These are phyloP conservation scores for Thereva nobilitata DNA, from an alignment of 2,888 invertebrate species.

Conservation along the genomic window DNA sequence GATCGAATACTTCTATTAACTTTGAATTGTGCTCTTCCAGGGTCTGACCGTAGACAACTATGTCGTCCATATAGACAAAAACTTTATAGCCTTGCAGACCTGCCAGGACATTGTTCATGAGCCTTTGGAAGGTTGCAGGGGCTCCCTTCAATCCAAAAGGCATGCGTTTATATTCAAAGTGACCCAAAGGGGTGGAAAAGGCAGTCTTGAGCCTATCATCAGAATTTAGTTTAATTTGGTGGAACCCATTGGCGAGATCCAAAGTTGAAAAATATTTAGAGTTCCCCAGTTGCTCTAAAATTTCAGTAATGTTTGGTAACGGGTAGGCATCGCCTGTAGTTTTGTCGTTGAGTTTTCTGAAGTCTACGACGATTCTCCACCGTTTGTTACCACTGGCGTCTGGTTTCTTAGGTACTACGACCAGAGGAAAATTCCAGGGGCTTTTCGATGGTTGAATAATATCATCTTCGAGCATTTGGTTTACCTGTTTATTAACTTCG, in stretches of 20 bases:
- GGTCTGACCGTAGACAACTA: slow-evolving; percentile 47
- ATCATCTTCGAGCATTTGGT: slow-evolving; percentile 45
- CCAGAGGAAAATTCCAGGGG: slow-evolving; percentile 37
- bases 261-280: slow-evolving; percentile 52
- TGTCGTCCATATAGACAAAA: slow-evolving; percentile 47
- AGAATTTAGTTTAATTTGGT: slow-evolving; percentile 50
- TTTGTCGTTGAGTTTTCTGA: slow-evolving; percentile 51
- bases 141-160: slow-evolving; percentile 55
- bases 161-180: slow-evolving; percentile 51
- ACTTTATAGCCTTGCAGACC: slow-evolving; percentile 46
- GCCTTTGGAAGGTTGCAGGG: slow-evolving; percentile 53
- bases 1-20: slow-evolving; percentile 44
- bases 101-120: slow-evolving; percentile 51
- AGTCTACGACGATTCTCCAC: slow-evolving; percentile 53
- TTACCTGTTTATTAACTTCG: slow-evolving; percentile 30
- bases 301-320: slow-evolving; percentile 51
- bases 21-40: slow-evolving; percentile 46
- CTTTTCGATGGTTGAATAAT: slow-evolving; percentile 44
- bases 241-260: slow-evolving; percentile 53
- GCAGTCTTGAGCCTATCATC: slow-evolving; percentile 51
- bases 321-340: slow-evolving; percentile 52
- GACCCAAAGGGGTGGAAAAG: slow-evolving; percentile 49
- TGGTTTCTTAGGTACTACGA: slow-evolving; percentile 49
- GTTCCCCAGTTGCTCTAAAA: slow-evolving; percentile 52
- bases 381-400: slow-evolving; percentile 47